phyloP scores from a whole-genome alignment of 1,140 invertebrate species.

The Ostrea edulis region DNA sequence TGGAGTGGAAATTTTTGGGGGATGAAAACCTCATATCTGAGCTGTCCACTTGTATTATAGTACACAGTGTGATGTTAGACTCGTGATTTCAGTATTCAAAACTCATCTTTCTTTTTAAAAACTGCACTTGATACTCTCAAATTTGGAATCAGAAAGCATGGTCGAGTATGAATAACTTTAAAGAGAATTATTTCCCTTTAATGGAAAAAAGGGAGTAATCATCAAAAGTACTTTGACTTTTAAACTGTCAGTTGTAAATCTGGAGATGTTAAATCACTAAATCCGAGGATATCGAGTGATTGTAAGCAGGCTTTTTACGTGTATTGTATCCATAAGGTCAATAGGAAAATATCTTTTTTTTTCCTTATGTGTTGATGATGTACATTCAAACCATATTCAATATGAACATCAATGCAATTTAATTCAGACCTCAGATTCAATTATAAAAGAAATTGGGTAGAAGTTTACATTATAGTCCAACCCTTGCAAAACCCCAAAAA shows the following conservation, averaged over 20 bases:
- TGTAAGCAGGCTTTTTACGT: conserved; percentile 15
- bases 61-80: background rate
- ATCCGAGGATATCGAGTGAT: background rate
- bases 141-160: too few relatives aligned
- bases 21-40: background rate
- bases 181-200: too few relatives aligned
- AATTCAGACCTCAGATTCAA: conserved; percentile 12
- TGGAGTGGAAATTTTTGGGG: conserved; percentile 13
- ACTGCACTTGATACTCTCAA: too few relatives aligned
- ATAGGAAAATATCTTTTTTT: conserved; percentile 5
- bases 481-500: conserved; percentile 31
- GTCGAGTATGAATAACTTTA: too few relatives aligned
- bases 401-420: conserved; percentile 33
- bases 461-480: conserved; percentile 4
- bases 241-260: conserved; percentile 7
- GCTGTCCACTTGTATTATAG: conserved; percentile 5
- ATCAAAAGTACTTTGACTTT: background rate
- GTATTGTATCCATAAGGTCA: conserved; percentile 18
- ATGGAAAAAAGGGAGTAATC: background rate
- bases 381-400: conserved; percentile 8
- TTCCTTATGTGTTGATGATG: background rate
- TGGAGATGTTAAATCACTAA: background rate
- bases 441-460: conserved; percentile 29
- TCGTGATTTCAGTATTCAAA: background rate
- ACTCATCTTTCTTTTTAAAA: background rate